Evolutionary conservation across 1,140 invertebrate species (phyloP).

Genomic region (Nymphalis io): DNA sequence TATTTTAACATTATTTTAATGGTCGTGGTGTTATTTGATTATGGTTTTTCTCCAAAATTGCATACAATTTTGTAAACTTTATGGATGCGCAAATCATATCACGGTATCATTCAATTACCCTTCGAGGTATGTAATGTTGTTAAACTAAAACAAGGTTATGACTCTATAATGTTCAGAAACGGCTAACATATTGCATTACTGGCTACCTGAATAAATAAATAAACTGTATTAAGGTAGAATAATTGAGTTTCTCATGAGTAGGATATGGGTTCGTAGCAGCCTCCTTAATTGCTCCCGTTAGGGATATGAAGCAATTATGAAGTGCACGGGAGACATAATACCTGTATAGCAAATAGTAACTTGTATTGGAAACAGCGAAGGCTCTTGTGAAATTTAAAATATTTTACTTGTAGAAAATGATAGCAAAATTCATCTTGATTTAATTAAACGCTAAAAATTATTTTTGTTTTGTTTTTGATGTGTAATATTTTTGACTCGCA

Average conservation of each 20-base stretch:
- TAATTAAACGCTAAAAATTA: constrained; percentile 7
- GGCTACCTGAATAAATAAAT: constrained; percentile 47
- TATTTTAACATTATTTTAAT: no score
- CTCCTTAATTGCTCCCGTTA: constrained; percentile 46
- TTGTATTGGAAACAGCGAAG: constrained; percentile 1
- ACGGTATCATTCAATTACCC: neutral
- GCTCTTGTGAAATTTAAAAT: constrained; percentile 19
- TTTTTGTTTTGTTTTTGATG: no score
- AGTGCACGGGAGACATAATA: constrained; percentile 22
- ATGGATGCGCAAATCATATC: neutral
- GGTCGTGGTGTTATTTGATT: no score
- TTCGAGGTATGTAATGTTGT: neutral
- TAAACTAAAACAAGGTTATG: constrained; percentile 5
- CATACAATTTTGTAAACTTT: no score
- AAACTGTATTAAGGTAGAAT: constrained; percentile 53
- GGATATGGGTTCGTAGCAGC: constrained; percentile 44
- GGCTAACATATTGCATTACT: constrained; percentile 36
- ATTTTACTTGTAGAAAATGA: constrained; percentile 22
- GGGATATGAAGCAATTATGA: constrained; percentile 45
- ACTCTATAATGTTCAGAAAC: constrained; percentile 35
- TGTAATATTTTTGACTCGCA: no score
- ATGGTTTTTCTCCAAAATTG: no score
- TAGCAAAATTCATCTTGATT: neutral
- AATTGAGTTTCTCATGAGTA: constrained; percentile 58
- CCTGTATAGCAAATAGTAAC: constrained; percentile 26